Evolutionary conservation across 2,113 vertebrate genomes (phyloP).

Genomic region (Trogon surrucura): DNA sequence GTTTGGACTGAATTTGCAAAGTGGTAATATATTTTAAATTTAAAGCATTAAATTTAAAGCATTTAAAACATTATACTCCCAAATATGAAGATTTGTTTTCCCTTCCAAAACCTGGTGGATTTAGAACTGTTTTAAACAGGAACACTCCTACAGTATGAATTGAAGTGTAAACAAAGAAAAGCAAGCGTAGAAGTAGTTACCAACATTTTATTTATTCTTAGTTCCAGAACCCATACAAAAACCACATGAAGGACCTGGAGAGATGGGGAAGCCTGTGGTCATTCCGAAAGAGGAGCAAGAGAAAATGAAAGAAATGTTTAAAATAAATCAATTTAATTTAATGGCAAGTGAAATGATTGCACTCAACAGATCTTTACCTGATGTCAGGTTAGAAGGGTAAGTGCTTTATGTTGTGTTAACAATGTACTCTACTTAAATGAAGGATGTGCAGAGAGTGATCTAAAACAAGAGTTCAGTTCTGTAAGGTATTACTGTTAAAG

Average conservation of each 20-base stretch:
- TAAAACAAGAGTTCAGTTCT: neutral
- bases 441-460: neutral
- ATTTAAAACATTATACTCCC: neutral
- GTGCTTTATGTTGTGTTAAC: slow-evolving; percentile 52
- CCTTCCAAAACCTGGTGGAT: neutral
- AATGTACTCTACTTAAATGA: neutral
- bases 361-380: slow-evolving; percentile 95
- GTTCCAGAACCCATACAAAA: slow-evolving; percentile 86
- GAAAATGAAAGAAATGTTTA: slow-evolving; percentile 99
- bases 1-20: neutral
- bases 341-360: slow-evolving; percentile 99
- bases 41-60: neutral
- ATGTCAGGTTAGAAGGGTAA: slow-evolving; percentile 98
- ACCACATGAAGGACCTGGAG: slow-evolving; percentile 94
- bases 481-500: neutral
- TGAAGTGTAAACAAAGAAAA: neutral
- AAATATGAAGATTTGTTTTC: neutral
- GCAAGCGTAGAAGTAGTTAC: neutral
- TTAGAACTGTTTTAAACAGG: neutral
- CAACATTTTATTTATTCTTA: slow-evolving; percentile 50
- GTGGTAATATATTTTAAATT: neutral
- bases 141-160: neutral
- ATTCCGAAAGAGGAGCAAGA: slow-evolving; percentile 98
- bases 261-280: slow-evolving; percentile 97
- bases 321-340: slow-evolving; percentile 99